phyloP scores from a whole-genome alignment of 2,888 invertebrate species.

The Athalia cordata region DNA sequence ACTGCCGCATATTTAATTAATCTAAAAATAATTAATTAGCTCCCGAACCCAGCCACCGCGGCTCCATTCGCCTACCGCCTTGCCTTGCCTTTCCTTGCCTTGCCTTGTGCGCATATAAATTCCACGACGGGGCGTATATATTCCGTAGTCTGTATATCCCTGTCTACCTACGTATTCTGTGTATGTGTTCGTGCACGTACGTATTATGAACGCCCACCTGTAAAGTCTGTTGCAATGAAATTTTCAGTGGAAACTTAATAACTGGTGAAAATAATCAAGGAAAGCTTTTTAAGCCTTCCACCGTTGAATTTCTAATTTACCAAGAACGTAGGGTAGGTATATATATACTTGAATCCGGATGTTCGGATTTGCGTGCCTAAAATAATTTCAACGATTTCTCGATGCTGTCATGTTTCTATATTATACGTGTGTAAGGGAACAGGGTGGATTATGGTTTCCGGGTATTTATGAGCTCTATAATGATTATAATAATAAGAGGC shows the following conservation, averaged over 20 bases:
- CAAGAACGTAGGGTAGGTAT: not conserved
- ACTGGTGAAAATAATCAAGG: constrained; percentile 18
- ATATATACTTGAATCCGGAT: not conserved
- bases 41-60: constrained; percentile 47
- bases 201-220: not conserved
- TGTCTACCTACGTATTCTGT: constrained; percentile 15
- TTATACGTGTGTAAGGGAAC: not conserved
- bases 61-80: constrained; percentile 31
- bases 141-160: not conserved
- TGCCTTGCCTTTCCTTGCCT: not conserved
- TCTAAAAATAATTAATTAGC: constrained; percentile 58
- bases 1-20: constrained; percentile 51
- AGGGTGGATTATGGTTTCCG: not conserved
- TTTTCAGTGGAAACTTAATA: constrained; percentile 16
- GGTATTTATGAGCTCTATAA: not conserved
- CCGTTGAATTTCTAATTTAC: not conserved
- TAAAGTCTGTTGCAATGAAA: not conserved
- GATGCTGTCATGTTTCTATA: not conserved
- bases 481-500: not conserved
- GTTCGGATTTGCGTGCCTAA: constrained; percentile 9
- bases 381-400: not conserved
- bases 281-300: not conserved
- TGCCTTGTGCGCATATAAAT: constrained; percentile 28
- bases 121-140: constrained; percentile 36
- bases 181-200: not conserved